A percentile compares a stretch with the other conserved stretches of the same genome.
Evolutionary conservation across 2,113 vertebrate species (phyloP).

Genomic region (Apaloderma vittatum): DNA sequence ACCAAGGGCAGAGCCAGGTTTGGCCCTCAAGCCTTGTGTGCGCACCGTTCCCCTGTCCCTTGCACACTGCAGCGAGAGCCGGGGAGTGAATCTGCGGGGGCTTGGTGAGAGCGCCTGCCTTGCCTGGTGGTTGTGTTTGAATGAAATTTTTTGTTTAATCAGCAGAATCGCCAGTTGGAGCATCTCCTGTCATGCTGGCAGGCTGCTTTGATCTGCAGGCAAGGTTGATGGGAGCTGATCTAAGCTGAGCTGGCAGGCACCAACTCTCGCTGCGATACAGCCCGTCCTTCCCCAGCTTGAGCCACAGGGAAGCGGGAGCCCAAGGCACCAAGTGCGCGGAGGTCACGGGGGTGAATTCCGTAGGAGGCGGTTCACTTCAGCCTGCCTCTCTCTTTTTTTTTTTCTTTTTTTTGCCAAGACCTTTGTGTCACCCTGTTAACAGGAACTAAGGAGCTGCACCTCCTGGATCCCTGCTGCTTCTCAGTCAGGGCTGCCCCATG

Average conservation of each 20-base stretch:
- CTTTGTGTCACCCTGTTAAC: neutral
- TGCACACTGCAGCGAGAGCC: neutral
- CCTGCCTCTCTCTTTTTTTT: neutral
- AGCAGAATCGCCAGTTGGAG: neutral
- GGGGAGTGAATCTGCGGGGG: neutral
- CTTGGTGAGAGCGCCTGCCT: neutral
- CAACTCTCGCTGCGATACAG: rapidly evolving
- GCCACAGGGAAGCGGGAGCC: neutral
- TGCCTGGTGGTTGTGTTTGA: neutral
- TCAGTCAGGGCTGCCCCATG: neutral
- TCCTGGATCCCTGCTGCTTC: neutral
- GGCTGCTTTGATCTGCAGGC: neutral
- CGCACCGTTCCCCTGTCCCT: neutral
- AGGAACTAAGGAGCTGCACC: neutral
- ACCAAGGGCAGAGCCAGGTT: too few relatives aligned
- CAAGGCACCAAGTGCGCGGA: neutral
- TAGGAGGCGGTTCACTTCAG: neutral
- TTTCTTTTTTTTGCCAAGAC: neutral
- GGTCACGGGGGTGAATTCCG: neutral
- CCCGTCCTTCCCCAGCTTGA: neutral
- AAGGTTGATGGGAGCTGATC: neutral
- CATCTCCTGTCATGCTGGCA: neutral
- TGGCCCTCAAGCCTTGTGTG: neutral
- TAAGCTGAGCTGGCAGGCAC: neutral
- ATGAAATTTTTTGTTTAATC: neutral